Base-by-base conservation (phyloP, 2,797 vertebrate species). In the Cottoperca gobio region DNA sequence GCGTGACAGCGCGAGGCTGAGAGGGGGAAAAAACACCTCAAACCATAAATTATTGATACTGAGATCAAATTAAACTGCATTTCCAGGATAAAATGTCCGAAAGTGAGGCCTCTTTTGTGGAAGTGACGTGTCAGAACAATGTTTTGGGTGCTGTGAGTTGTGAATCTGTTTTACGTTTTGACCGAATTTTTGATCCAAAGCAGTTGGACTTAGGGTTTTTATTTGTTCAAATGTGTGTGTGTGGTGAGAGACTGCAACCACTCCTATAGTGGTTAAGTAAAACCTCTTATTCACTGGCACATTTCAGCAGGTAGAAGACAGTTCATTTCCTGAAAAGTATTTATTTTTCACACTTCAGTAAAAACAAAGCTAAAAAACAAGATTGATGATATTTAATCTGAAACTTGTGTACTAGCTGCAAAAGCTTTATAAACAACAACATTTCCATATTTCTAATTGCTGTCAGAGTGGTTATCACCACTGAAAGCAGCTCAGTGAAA, bases 41-140 rank as follows among this genome's bases (percentile, higher is more conserved):
- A 48, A 70, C 70, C 61, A 75, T 86, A 59, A 76, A 81, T 86
- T 62, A 86, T 85, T 84, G 43, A 90, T 71, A 48, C 46, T 50
- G 37, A 50, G 59, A 84, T 88, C 46, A 70, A 79, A 78, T 86
- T 55, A 80, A 79, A 75, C 12, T 31, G 64, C 37, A 46, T 79
- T 79, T 79, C 54, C 8, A 46, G 40, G 42, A 63, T 70, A 67
- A 69, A 62, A 57, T 31, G 39, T 64, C 40, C 37, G 17, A 80
- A 82, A 74, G 48, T 21, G n/a, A 58, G 5, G 17, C 23, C 4
- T 50, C 40, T 67, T 55, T 73, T 72, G 60, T 67, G 31, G 48
- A 70, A 71, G 35, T 46, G 59, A 67, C 10, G 5, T 62, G 16
- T 76, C 42, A 16, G 59, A 66, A 52, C 8, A 48, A n/a, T 35